These are phyloP conservation scores for Phymatocera aterrima DNA, from an alignment of 2,888 invertebrate genomes.

Conservation along the genomic window DNA sequence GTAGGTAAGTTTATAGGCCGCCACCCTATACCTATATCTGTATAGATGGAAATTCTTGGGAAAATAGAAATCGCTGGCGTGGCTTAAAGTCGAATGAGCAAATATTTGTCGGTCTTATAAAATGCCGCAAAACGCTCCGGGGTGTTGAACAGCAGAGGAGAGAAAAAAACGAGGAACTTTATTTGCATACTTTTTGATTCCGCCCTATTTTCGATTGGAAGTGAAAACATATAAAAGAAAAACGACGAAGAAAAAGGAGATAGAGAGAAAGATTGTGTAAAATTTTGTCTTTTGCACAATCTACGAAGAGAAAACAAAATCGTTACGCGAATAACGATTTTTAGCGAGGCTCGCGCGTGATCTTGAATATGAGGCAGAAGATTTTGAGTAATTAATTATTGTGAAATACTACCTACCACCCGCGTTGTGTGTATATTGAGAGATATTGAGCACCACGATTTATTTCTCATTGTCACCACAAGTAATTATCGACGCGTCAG, in stretches of 20 bases:
- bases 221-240: background rate
- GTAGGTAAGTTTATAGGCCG: background rate
- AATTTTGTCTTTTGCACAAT: too few relatives aligned
- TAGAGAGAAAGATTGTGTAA: background rate
- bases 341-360: too few relatives aligned
- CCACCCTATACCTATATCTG: too few relatives aligned
- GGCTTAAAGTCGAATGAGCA: background rate
- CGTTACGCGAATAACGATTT: background rate
- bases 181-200: constrained; percentile 9
- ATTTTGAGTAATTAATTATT: background rate
- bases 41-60: too few relatives aligned
- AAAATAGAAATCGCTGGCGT: too few relatives aligned
- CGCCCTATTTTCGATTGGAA: background rate
- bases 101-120: constrained; percentile 19
- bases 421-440: too few relatives aligned
- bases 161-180: background rate
- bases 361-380: too few relatives aligned
- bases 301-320: background rate
- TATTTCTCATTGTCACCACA: background rate
- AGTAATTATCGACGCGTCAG: constrained; percentile 1
- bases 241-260: background rate
- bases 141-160: background rate
- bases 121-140: background rate
- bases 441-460: background rate
- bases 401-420: background rate